phyloP scores from a whole-genome alignment of 1,140 invertebrate genomes.

The Meloidogyne exigua region DNA sequence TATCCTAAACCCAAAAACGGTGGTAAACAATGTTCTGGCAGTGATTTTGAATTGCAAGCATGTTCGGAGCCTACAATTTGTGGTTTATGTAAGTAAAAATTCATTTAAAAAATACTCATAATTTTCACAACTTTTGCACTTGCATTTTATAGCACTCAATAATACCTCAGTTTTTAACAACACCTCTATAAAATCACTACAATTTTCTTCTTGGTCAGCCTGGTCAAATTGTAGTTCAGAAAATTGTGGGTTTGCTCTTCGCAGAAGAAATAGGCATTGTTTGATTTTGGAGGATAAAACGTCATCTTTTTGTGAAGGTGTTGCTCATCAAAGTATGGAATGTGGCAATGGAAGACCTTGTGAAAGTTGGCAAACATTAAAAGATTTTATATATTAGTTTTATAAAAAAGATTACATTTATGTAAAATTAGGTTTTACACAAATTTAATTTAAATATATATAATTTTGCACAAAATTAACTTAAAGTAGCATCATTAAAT shows the following conservation, averaged over 20 bases:
- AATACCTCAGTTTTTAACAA: slow-evolving; percentile 5
- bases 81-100: slow-evolving; percentile 9
- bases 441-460: slow-evolving; percentile 7
- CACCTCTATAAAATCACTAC: not conserved
- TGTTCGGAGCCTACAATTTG: slow-evolving; percentile 20
- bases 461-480: not conserved
- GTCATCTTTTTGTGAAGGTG: slow-evolving; percentile 1
- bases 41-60: slow-evolving; percentile 62
- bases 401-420: not conserved
- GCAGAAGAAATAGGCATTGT: slow-evolving; percentile 69
- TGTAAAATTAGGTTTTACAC: not conserved
- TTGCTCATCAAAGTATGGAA: slow-evolving; percentile 14
- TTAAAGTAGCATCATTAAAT: slow-evolving; percentile 27
- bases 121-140: not conserved
- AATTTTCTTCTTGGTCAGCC: slow-evolving; percentile 72
- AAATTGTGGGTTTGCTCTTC: slow-evolving; percentile 61
- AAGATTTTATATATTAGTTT: not conserved
- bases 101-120: slow-evolving; percentile 39
- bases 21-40: slow-evolving; percentile 69
- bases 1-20: slow-evolving; percentile 78
- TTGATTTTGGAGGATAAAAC: not conserved
- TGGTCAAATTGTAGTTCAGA: slow-evolving; percentile 64
- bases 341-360: slow-evolving; percentile 7
- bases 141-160: slow-evolving; percentile 4
- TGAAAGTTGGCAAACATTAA: not conserved